Base-by-base conservation (phyloP, 2,888 invertebrate species). In the Nesidiocoris tenuis region DNA sequence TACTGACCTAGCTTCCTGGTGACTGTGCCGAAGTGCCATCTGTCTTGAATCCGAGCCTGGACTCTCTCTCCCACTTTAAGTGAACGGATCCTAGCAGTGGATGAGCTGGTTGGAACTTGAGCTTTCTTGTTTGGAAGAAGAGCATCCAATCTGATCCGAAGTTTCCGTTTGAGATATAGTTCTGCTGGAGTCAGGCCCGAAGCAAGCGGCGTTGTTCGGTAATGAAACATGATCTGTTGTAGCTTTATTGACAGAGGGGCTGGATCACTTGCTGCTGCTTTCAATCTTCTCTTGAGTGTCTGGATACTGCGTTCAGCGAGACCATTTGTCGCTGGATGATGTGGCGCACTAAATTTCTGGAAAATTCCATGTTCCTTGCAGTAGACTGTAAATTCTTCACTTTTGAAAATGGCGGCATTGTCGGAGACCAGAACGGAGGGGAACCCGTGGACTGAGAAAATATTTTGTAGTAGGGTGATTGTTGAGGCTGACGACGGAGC, bases 361-460 rank as follows among this genome's bases (percentile, higher is more conserved):
- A 39, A 39, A 39, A 39, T 39, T 39, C 39, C 39, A 39, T 39
- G 3, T 3, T 39, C 39, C 64, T 75, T 76, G 70, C 80, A 79
- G 19, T 78, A 80, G 9, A 39, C 0, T 78, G 76, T 22, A 77
- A 81, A 80, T 59, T 64, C 76, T 63, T 77, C 54, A 55, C 79
- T 76, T 24, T 61, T 79, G 65, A 81, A 81, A 21, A 80, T 80
- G 17, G 79, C 75, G 9, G 80, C 80, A 61, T 81, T 81, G 66
- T 80, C 80, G n/a, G 79, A 80, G 1, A 79, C 80, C 39, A 81
- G 54, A 18, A 76, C 71, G 7, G 75, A 25, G 18, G 80, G 79
- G 18, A 76, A 79, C 1, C 81, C 81, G 65, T 80, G 79, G 19
- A 74, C 12, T 39, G 39, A 3, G 12, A 39, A 39, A 39, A 39